Conservation (phyloP, 2,888 invertebrate genomes). For the Xanthorhoe designata region DNA sequence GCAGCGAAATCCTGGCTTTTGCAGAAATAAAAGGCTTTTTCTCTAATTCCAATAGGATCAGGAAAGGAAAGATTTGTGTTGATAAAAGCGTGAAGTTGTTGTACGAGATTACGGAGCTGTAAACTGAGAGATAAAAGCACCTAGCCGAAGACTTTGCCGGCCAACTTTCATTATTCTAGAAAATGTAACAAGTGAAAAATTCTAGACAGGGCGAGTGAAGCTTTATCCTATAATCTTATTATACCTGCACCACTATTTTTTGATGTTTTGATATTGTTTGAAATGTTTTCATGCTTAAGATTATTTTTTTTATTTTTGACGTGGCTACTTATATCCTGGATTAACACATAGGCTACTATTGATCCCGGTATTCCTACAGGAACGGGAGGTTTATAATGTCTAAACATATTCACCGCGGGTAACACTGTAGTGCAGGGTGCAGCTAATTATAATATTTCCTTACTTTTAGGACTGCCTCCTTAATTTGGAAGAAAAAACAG, state of each 20-base stretch:
- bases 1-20: slow-evolving; percentile 4
- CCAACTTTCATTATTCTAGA: slow-evolving; percentile 33
- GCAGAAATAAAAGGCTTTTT: slow-evolving; percentile 10
- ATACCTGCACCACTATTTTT: neutral
- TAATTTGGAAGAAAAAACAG: too few species aligned
- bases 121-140: slow-evolving; percentile 37
- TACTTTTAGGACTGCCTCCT: too few species aligned
- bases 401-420: too few species aligned
- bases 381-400: too few species aligned
- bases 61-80: slow-evolving; percentile 24
- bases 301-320: too few species aligned
- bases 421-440: too few species aligned
- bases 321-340: too few species aligned
- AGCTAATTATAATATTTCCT: too few species aligned
- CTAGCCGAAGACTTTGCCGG: slow-evolving; percentile 30
- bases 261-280: neutral
- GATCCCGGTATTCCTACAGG: too few species aligned
- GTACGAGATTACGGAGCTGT: slow-evolving; percentile 33
- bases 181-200: slow-evolving; percentile 31
- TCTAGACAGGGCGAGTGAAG: neutral
- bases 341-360: too few species aligned
- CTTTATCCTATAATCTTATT: neutral
- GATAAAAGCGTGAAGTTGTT: slow-evolving; percentile 36
- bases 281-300: too few species aligned
- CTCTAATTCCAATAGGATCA: slow-evolving; percentile 29